A percentile compares a stretch with the other conserved stretches of the same genome.
These are phyloP conservation scores for Carabus problematicus DNA, from an alignment of 2,888 invertebrate species.

Conservation along the genomic window DNA sequence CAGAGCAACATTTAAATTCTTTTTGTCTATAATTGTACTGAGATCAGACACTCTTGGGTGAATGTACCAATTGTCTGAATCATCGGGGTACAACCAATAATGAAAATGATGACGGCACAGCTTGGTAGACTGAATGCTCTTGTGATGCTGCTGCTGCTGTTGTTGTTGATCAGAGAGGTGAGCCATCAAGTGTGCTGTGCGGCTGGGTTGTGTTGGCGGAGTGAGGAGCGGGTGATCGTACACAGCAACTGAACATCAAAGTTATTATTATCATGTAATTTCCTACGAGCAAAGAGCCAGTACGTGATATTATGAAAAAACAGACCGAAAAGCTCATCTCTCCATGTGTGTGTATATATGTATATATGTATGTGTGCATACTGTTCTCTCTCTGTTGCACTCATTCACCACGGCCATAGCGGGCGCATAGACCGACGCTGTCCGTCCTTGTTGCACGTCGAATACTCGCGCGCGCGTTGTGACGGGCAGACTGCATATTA, in stretches of 20 bases:
- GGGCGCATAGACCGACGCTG: slow-evolving; percentile 6
- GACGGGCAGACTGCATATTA: slow-evolving; percentile 35
- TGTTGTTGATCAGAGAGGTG: too few species aligned
- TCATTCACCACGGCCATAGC: background rate
- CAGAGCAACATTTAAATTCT: too few species aligned
- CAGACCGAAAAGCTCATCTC: slow-evolving; percentile 17
- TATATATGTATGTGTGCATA: background rate
- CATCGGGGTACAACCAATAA: too few species aligned
- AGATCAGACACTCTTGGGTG: too few species aligned
- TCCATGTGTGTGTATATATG: background rate
- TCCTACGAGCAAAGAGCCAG: slow-evolving; percentile 48
- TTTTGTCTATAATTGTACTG: too few species aligned
- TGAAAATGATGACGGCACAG: too few species aligned
- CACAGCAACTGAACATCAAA: slow-evolving; percentile 16
- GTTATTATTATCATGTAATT: slow-evolving; percentile 56
- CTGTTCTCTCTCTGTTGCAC: too few species aligned
- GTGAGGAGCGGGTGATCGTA: background rate
- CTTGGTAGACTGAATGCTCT: too few species aligned
- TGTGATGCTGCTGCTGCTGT: too few species aligned
- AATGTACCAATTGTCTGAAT: too few species aligned
- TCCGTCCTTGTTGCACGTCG: slow-evolving; percentile 19
- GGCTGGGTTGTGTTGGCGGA: background rate
- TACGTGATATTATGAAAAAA: slow-evolving; percentile 50
- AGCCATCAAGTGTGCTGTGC: too few species aligned
- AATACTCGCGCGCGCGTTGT: slow-evolving; percentile 17